phyloP scores from a whole-genome alignment of 1,140 invertebrate genomes.

The Rhynchophorus ferrugineus region DNA sequence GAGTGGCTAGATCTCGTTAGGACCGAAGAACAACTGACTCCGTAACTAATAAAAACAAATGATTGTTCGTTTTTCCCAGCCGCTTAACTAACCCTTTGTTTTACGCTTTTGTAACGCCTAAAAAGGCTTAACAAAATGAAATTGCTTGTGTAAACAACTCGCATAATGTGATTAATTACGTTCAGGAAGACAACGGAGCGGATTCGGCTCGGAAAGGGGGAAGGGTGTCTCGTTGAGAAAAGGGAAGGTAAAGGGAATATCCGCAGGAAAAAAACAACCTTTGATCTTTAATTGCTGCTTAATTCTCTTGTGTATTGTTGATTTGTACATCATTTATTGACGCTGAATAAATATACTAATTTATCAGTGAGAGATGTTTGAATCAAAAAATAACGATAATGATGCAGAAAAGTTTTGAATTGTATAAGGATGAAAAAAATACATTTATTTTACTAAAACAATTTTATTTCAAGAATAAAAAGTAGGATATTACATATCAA shows the following conservation, averaged over 20 bases:
- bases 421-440: no score
- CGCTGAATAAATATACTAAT: no score
- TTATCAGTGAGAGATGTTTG: no score
- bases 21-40: conserved; percentile 10
- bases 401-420: no score
- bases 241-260: background rate
- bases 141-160: conserved; percentile 29
- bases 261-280: background rate
- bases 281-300: no score
- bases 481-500: no score
- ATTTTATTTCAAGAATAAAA: no score
- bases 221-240: background rate
- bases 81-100: conserved; percentile 19
- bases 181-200: background rate
- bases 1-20: background rate
- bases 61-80: conserved; percentile 23
- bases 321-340: no score
- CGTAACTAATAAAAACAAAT: conserved; percentile 33
- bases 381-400: no score
- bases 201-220: background rate
- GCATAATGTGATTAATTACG: conserved; percentile 26
- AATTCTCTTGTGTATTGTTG: no score
- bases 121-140: conserved; percentile 22
- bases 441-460: no score
- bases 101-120: conserved; percentile 18